Conservation (phyloP, 2,797 vertebrate species). For the Platalea minor region DNA sequence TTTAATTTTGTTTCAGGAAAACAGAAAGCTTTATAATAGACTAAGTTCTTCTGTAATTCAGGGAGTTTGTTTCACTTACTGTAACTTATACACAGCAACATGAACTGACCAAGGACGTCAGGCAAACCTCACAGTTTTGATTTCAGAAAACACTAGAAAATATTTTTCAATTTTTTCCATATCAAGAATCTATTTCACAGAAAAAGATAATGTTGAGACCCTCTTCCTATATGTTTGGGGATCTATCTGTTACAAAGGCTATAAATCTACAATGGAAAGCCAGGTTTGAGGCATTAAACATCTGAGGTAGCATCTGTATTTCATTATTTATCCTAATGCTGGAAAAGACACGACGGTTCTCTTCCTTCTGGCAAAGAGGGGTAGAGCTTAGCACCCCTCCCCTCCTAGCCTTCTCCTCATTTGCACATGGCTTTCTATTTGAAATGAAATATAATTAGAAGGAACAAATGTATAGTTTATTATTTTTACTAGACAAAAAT, state of each 20-base stretch:
- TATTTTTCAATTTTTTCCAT: neutral
- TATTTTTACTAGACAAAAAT: neutral
- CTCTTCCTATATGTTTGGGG: neutral
- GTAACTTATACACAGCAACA: neutral
- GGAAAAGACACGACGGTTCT: neutral
- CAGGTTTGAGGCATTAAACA: neutral
- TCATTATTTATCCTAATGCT: neutral
- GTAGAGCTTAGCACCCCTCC: neutral
- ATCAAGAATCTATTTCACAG: neutral
- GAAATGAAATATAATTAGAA: neutral
- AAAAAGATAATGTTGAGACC: neutral
- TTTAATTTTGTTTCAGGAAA: neutral
- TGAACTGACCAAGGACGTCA: neutral
- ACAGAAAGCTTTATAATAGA: neutral
- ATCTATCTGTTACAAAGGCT: neutral
- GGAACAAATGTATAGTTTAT: neutral
- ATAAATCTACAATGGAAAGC: neutral
- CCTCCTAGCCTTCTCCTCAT: neutral
- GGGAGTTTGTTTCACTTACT: neutral
- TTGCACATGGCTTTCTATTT: neutral
- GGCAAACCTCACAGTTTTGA: neutral
- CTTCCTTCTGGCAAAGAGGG: neutral
- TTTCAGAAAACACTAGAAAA: neutral
- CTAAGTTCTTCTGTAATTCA: neutral
- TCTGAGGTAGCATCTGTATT: neutral